Percentiles rank a stretch among this genome's conserved stretches.
These are phyloP conservation scores for Marasmarcha lunaedactyla DNA, from an alignment of 2,888 invertebrate genomes.

Conservation along the genomic window DNA sequence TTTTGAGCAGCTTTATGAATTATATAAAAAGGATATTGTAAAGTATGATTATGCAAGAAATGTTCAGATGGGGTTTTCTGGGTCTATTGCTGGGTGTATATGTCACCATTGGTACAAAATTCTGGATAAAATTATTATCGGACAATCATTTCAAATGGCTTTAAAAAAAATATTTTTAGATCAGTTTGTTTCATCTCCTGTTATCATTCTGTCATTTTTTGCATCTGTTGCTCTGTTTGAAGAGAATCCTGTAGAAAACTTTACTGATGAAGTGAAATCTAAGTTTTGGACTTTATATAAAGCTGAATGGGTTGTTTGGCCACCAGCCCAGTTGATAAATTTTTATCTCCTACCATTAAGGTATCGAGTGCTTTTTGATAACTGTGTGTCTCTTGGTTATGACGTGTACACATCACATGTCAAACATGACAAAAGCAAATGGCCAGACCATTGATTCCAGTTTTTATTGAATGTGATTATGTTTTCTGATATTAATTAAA, in stretches of 20 bases:
- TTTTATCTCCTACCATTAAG: constrained; percentile 87
- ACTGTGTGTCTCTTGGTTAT: constrained; percentile 85
- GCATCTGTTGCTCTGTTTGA: constrained; percentile 81
- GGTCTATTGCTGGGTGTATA: constrained; percentile 80
- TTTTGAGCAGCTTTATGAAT: constrained; percentile 85
- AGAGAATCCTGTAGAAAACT: constrained; percentile 67
- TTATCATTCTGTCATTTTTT: constrained; percentile 83
- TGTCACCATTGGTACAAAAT: constrained; percentile 90
- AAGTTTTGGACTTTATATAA: constrained; percentile 84
- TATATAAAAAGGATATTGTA: constrained; percentile 62
- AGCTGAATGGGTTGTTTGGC: constrained; percentile 94
- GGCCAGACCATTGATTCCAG: constrained; percentile 6
- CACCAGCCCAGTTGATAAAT: constrained; percentile 92
- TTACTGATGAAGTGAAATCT: constrained; percentile 74
- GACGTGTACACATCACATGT: constrained; percentile 88
- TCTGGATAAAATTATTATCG: constrained; percentile 79
- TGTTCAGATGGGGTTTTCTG: constrained; percentile 81
- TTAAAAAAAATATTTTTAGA: constrained; percentile 85
- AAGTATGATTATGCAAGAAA: constrained; percentile 74
- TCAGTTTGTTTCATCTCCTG: constrained; percentile 86
- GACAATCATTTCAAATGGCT: constrained; percentile 73
- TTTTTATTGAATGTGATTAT: constrained; percentile 7
- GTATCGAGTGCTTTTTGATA: constrained; percentile 90
- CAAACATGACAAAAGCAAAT: constrained; percentile 61
- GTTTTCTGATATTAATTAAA: not conserved